Evolutionary conservation across 2,888 invertebrate species (phyloP), one percentile per base, ranked within the genome.

Genomic region (Microplitis deprimator): DNA sequence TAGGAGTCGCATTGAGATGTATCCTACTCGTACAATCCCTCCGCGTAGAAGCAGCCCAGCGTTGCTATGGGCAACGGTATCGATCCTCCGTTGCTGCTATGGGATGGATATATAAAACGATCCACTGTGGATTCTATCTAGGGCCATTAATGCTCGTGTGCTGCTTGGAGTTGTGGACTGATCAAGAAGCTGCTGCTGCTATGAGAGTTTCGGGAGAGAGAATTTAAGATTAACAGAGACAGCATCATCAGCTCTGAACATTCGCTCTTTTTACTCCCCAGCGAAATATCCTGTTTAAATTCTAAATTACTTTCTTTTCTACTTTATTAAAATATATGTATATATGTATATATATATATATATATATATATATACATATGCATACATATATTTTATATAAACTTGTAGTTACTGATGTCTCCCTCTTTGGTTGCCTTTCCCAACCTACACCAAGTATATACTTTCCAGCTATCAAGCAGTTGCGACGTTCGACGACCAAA

Each of bases 11-110:
- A 80, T 77, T 75, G 80, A 80, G 81, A 73, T 79, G 78, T 81
- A 78, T 78, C 73, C 76, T 50, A 50, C 50, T 70, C 73, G 65
- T 76, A 72, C 50, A 50, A 50, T 77, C 68, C 75, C 67, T 69
- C 68, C 13, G 79, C 79, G 50, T 50, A 50, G 50, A 50, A 73
- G 81, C 80, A 81, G 83, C 81, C 83, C 80, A 81, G 83, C 81
- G 89, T 89, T 82, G 84, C 83, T 87, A 89, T 89, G 84, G 83
- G 85, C 83, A 88, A 87, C 82, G 82, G 85, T 88, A 89, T 89
- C 89, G 89, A 89, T 88, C 87, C 85, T 79, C 82, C 61, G 80
- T 81, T 79, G 82, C 81, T 79, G 81, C 81, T 50, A 50, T 50
- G 50, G 50, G 50, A 50, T 81, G 81, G 79, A 82, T 82, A 82